Percentiles rank a stretch among this genome's conserved stretches.
Evolutionary conservation across 64 coral and sea anemone species (phyloP).

Genomic region (Hydrozoanthus tunicans): DNA sequence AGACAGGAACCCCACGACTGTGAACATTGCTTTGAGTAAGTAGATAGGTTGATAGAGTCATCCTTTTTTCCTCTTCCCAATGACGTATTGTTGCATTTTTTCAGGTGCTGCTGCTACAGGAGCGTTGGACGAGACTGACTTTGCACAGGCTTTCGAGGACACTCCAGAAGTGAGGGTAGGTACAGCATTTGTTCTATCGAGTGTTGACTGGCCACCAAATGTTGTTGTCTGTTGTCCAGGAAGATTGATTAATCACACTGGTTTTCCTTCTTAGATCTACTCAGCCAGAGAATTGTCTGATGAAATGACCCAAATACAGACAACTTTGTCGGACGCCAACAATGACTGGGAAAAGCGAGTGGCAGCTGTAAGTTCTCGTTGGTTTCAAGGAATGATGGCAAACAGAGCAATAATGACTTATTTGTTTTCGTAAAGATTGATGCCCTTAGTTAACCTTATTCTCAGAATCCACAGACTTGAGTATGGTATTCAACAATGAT

Average conservation of each 20-base stretch:
- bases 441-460: no score
- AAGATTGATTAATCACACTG: background rate
- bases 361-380: conserved; percentile 70
- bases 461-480: no score
- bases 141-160: conserved; percentile 88
- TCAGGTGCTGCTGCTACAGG: conserved; percentile 71
- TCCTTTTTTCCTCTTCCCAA: background rate
- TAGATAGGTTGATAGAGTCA: no score
- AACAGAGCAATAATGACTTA: background rate
- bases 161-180: conserved; percentile 81
- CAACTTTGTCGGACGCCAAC: conserved; percentile 80
- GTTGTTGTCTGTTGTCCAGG: background rate
- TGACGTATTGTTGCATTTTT: background rate
- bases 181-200: background rate
- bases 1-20: no score
- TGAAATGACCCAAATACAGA: conserved; percentile 90
- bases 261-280: conserved; percentile 69
- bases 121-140: conserved; percentile 92
- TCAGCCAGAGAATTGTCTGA: conserved; percentile 80
- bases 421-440: background rate
- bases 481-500: no score
- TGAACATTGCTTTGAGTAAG: no score
- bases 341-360: conserved; percentile 98
- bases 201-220: background rate
- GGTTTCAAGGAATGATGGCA: background rate